A percentile compares a stretch with the other conserved stretches of the same genome.
Conservation (phyloP, 2,797 vertebrate species). For the Periophthalmus magnuspinnatus region DNA sequence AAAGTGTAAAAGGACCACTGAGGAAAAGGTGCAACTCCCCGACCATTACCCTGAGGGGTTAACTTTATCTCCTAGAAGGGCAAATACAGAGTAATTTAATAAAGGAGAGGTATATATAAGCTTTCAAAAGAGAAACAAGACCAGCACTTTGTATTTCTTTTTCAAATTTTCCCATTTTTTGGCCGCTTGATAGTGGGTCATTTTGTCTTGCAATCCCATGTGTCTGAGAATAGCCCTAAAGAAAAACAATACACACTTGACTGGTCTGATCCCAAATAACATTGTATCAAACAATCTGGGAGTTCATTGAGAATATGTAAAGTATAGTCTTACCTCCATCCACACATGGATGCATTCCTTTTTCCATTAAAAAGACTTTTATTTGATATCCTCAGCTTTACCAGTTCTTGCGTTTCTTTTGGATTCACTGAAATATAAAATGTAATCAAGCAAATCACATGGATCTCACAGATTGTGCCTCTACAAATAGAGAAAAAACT, state of each 20-base stretch:
- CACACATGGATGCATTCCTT: slow-evolving; percentile 68
- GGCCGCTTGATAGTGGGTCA: slow-evolving; percentile 70
- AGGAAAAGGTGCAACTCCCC: slow-evolving; percentile 48
- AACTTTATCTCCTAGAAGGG: slow-evolving; percentile 66
- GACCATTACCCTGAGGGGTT: slow-evolving; percentile 51
- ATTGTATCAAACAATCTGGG: too few species aligned
- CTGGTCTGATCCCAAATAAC: not conserved
- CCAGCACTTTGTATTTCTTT: slow-evolving; percentile 73
- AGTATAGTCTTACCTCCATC: slow-evolving; percentile 66
- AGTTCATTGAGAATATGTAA: not conserved
- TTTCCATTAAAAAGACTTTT: slow-evolving; percentile 70
- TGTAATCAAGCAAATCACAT: not conserved
- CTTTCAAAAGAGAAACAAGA: not conserved
- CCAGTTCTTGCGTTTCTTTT: slow-evolving; percentile 67
- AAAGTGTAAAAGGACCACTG: slow-evolving; percentile 70
- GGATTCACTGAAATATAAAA: slow-evolving; percentile 55
- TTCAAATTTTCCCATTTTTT: slow-evolving; percentile 81
- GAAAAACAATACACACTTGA: not conserved
- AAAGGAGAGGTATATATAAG: not conserved
- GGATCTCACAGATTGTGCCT: too few species aligned
- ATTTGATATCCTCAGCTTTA: slow-evolving; percentile 73
- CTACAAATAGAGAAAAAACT: not conserved
- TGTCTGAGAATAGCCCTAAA: slow-evolving; percentile 72
- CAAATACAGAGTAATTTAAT: not conserved
- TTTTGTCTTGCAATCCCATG: slow-evolving; percentile 71